Evolutionary conservation across 2,797 vertebrate species (phyloP).

Genomic region (Limnodromus scolopaceus): DNA sequence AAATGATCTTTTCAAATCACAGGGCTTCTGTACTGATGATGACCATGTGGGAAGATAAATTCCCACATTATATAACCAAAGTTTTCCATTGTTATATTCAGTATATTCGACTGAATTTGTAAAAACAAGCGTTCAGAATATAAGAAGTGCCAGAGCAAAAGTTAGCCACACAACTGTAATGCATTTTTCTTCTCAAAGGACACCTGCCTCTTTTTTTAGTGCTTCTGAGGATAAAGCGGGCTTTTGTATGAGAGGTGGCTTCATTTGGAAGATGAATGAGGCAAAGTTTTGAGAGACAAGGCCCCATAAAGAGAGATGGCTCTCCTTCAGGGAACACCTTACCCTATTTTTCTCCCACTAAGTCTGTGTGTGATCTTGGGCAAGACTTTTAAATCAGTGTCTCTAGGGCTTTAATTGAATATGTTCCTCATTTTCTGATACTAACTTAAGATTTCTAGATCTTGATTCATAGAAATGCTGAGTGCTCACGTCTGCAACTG

Average conservation of each 20-base stretch:
- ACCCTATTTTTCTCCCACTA: neutral
- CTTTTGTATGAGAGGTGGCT: neutral
- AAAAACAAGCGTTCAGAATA: neutral
- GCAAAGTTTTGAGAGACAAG: neutral
- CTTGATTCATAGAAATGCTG: neutral
- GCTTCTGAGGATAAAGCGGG: neutral
- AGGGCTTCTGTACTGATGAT: neutral
- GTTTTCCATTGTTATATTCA: neutral
- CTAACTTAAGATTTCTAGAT: neutral
- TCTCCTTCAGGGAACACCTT: neutral
- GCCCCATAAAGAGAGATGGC: fast-evolving
- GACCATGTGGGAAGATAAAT: neutral
- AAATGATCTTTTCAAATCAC: neutral
- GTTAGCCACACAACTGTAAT: neutral
- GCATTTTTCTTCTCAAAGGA: neutral
- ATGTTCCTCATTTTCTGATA: neutral
- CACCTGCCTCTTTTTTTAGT: neutral
- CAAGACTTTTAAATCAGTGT: neutral
- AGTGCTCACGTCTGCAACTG: neutral
- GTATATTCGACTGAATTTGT: neutral
- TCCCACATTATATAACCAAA: neutral
- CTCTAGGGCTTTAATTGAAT: neutral
- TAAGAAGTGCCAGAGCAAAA: neutral
- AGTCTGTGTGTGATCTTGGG: neutral
- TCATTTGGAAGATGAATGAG: neutral